These are phyloP conservation scores for Synergus gifuensis DNA, from an alignment of 2,888 invertebrate genomes.

Conservation along the genomic window DNA sequence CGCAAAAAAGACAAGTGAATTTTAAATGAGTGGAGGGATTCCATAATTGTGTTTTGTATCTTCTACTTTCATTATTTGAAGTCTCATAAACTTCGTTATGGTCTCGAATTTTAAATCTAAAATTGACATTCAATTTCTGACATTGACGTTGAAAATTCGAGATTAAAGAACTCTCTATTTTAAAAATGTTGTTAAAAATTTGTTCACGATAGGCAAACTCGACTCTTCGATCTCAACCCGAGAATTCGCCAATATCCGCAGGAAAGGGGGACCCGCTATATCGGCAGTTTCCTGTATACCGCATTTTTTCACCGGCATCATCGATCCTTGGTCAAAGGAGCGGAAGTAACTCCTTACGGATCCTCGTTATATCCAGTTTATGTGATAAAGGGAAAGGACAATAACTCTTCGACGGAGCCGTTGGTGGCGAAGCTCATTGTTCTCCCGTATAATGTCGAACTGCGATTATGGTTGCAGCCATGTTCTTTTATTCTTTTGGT, in stretches of 20 bases:
- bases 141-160: no score
- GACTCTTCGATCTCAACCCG: neutral
- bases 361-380: conserved; percentile 35
- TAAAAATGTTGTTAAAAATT: neutral
- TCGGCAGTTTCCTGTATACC: neutral
- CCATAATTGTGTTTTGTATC: neutral
- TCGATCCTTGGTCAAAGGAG: conserved; percentile 26
- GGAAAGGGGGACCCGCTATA: neutral
- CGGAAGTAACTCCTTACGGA: conserved; percentile 34
- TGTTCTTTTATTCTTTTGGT: conserved; percentile 52
- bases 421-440: conserved; percentile 27
- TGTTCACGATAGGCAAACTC: neutral
- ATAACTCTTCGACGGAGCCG: conserved; percentile 31
- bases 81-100: neutral
- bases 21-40: neutral
- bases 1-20: neutral
- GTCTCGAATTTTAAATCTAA: neutral
- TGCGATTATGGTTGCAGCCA: conserved; percentile 46
- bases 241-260: conserved; percentile 13
- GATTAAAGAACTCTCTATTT: no score
- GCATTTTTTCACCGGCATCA: neutral
- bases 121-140: no score
- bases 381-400: conserved; percentile 28
- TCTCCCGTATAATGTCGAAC: conserved; percentile 18
- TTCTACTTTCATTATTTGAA: neutral